Evolutionary conservation across 2,797 vertebrate species (phyloP).

Genomic region (Hydrophis major): DNA sequence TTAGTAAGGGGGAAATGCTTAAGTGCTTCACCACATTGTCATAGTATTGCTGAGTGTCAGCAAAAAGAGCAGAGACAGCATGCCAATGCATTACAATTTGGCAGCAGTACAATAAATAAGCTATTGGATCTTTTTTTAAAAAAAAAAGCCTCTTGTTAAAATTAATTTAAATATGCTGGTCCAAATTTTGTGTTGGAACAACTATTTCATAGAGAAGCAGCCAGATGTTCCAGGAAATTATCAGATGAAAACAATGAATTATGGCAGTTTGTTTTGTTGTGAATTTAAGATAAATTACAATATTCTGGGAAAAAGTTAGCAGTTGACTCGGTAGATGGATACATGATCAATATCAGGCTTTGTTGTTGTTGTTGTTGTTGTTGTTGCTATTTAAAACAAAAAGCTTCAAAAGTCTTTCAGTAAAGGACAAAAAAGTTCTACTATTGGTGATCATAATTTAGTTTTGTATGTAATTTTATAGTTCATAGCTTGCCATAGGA

Average conservation of each 20-base stretch:
- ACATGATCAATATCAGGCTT: not conserved
- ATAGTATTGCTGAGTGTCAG: conserved; percentile 22
- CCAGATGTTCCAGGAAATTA: conserved; percentile 24
- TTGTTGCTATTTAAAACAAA: not conserved
- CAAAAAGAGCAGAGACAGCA: not conserved
- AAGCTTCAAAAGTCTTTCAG: not conserved
- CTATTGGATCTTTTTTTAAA: not conserved
- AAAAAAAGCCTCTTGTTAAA: conserved; percentile 6
- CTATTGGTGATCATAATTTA: not conserved
- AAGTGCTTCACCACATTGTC: conserved; percentile 12
- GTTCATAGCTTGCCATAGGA: not conserved
- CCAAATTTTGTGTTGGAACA: conserved; percentile 2
- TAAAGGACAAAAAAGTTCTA: not conserved
- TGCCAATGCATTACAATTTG: conserved; percentile 5
- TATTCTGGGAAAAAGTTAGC: not conserved
- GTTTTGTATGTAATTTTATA: not conserved
- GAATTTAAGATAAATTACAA: conserved; percentile 5
- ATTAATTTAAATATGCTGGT: not conserved
- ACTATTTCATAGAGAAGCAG: not conserved
- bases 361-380: not conserved
- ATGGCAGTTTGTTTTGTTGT: not conserved
- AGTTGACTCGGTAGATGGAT: not conserved
- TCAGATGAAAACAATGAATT: conserved; percentile 6
- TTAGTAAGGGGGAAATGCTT: conserved; percentile 31
- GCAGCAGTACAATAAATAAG: not conserved